Evolutionary conservation across 2,888 invertebrate genomes (phyloP).

Genomic region (Drosophila formosana): DNA sequence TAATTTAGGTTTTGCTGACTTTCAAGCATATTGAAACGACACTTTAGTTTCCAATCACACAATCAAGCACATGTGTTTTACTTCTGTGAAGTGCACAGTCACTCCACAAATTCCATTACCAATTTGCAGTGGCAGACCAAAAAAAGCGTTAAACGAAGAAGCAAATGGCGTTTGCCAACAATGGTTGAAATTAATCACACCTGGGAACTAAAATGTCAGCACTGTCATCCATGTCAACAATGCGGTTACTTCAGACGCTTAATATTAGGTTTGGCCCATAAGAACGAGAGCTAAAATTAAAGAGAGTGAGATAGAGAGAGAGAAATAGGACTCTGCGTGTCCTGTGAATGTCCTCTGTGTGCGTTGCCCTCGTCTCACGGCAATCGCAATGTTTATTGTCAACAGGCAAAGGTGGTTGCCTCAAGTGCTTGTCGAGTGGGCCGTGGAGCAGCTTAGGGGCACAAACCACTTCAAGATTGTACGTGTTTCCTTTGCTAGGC

Average conservation of each 20-base stretch:
- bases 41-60: conserved; percentile 11
- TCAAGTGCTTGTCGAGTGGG: conserved; percentile 65
- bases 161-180: conserved; percentile 48
- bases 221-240: conserved; percentile 73
- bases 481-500: conserved; percentile 66
- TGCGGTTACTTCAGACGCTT: conserved; percentile 58
- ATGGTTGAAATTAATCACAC: conserved; percentile 74
- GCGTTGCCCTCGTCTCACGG: conserved; percentile 27
- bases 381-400: conserved; percentile 76
- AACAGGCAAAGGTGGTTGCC: conserved; percentile 70
- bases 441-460: conserved; percentile 40
- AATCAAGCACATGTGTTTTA: conserved; percentile 19
- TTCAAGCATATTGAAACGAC: conserved; percentile 19
- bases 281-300: not conserved
- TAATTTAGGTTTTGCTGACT: conserved; percentile 3
- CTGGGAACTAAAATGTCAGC: conserved; percentile 72
- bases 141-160: not conserved
- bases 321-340: conserved; percentile 12
- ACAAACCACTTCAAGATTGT: conserved; percentile 58
- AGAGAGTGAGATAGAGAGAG: not conserved
- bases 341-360: conserved; percentile 15
- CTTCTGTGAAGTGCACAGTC: conserved; percentile 7
- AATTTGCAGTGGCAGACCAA: not conserved
- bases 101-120: conserved; percentile 25
- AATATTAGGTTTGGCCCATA: conserved; percentile 64